These are phyloP conservation scores for Ciconia maguari DNA, from an alignment of 2,113 vertebrate species.

Conservation along the genomic window DNA sequence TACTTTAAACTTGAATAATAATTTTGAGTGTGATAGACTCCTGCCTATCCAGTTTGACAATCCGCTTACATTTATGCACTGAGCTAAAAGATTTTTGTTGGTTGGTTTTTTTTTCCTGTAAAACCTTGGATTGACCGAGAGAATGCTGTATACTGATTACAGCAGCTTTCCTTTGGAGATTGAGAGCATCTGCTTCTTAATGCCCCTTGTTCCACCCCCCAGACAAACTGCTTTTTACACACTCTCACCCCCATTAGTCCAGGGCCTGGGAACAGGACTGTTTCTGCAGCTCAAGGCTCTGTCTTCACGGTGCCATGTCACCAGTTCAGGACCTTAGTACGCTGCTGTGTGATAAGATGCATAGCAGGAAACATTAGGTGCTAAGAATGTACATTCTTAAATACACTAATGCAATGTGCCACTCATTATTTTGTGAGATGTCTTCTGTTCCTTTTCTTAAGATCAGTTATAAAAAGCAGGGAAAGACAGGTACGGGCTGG, in stretches of 20 bases:
- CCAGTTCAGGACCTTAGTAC: slow-evolving; percentile 56
- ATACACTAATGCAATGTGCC: background rate
- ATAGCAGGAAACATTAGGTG: slow-evolving; percentile 6
- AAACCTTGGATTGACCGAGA: slow-evolving; percentile 68
- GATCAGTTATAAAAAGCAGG: background rate
- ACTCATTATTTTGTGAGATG: background rate
- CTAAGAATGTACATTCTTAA: slow-evolving; percentile 63
- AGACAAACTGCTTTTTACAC: slow-evolving; percentile 58
- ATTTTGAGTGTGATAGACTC: slow-evolving; percentile 61
- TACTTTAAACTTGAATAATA: slow-evolving; percentile 70
- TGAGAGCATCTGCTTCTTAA: slow-evolving; percentile 75
- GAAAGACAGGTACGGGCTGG: background rate
- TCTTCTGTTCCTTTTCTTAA: background rate
- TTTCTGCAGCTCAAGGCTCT: slow-evolving; percentile 14
- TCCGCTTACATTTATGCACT: slow-evolving; percentile 62
- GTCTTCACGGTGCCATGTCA: slow-evolving; percentile 28
- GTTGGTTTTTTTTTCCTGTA: background rate
- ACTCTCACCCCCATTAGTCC: slow-evolving; percentile 43
- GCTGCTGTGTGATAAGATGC: slow-evolving; percentile 56
- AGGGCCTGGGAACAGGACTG: slow-evolving; percentile 72
- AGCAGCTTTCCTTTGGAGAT: slow-evolving; percentile 67
- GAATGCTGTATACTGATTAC: slow-evolving; percentile 63
- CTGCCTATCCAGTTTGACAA: slow-evolving; percentile 66
- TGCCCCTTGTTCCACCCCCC: slow-evolving; percentile 18
- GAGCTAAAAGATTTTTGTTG: slow-evolving; percentile 56